Evolutionary conservation across 2,797 vertebrate species (phyloP), one percentile per base, ranked within the genome.

Genomic region (Chelon auratus): DNA sequence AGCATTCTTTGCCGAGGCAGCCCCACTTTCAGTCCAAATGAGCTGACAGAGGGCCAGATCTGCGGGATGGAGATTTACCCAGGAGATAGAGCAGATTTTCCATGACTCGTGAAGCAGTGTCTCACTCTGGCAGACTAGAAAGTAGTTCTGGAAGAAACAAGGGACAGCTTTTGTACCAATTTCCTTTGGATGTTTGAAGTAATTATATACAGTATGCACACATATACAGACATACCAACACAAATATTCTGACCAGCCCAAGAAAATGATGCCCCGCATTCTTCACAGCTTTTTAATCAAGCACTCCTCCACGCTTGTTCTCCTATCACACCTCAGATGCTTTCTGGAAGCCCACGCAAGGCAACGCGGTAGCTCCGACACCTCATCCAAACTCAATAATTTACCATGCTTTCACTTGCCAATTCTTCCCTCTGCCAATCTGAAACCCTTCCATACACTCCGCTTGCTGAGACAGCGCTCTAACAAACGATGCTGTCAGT

Each of bases 41-140:
- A 96, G 96, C 94, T 96, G 95, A 97, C 94, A 82, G 89, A 90
- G 86, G 89, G 96, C 96, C 96, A 97, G 95, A 93, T 93, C 93
- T 92, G 91, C 30, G 89, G 95, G 93, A 94, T 91, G 94, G 93
- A 94, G 91, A 89, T 87, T 88, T 91, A 89, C 90, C 86, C 89
- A 66, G 65, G 87, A 90, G 90, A 91, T 83, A 71, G 79, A 89
- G 75, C 88, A 89, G 85, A 88, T 92, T 91, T 91, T 92, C 85
- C 89, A 75, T 58, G 84, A 91, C 80, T 91, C 69, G 64, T 43
- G 84, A 80, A 89, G 85, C 85, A 65, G 75, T 45, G 83, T 84
- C 81, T 91, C 70, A 77, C 67, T 83, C 87, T 91, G 84, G 88
- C 86, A 86, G 62, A 72, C 47, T 18, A 58, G 67, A 71, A 79